phyloP scores from a whole-genome alignment of 2,797 vertebrate species.

The Enteromius thamalakanensis region DNA sequence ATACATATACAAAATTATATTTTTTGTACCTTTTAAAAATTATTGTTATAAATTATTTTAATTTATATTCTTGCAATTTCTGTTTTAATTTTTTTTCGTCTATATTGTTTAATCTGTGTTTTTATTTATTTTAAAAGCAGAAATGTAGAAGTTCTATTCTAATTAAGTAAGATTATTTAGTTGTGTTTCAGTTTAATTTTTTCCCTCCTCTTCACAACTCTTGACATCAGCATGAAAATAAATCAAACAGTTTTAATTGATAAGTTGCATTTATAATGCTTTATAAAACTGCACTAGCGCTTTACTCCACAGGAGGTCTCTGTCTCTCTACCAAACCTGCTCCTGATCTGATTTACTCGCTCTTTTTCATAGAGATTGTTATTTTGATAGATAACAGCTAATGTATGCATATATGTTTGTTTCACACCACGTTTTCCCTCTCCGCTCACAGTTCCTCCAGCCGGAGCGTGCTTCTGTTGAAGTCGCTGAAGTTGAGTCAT shows the following conservation, averaged over 20 bases:
- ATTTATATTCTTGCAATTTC: not conserved
- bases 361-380: not conserved
- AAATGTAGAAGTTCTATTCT: too few relatives aligned
- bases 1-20: too few relatives aligned
- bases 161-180: too few relatives aligned
- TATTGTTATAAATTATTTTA: not conserved
- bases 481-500: slow-evolving; percentile 65
- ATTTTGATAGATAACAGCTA: not conserved
- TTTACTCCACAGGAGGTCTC: not conserved
- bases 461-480: slow-evolving; percentile 61
- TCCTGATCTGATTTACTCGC: not conserved
- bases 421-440: not conserved
- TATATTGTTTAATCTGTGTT: not conserved
- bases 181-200: too few relatives aligned
- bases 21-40: too few relatives aligned
- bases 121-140: too few relatives aligned
- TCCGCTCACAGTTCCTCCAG: slow-evolving; percentile 57
- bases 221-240: too few relatives aligned
- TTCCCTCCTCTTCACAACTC: too few relatives aligned
- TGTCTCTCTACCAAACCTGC: not conserved
- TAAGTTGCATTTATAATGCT: not conserved
- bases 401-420: not conserved
- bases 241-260: too few relatives aligned
- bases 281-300: not conserved
- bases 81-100: not conserved